phyloP scores from a whole-genome alignment of 2,797 vertebrate genomes.

The Tokudaia tokunoshimensis region DNA sequence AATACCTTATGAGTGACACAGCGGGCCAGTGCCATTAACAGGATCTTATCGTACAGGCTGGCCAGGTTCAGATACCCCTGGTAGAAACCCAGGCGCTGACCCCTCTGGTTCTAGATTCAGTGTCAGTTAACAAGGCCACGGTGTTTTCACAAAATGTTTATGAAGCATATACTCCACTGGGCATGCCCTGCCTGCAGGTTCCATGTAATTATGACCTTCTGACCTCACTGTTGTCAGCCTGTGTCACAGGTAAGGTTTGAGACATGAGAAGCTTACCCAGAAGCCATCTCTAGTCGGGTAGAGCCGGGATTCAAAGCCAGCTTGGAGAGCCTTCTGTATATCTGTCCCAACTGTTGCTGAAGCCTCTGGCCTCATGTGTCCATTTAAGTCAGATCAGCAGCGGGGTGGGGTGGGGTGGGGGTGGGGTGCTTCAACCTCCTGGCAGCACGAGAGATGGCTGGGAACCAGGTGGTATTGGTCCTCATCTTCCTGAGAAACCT shows the following conservation, averaged over 20 bases:
- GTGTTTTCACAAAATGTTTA: no score
- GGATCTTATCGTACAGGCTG: neutral
- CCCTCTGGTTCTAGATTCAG: accelerated
- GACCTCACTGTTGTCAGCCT: accelerated
- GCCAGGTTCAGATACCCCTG: accelerated
- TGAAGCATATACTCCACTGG: accelerated
- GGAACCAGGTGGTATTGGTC: neutral
- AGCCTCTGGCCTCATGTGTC: accelerated
- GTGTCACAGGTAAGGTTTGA: accelerated
- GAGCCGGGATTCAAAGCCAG: neutral
- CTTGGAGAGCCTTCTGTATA: accelerated
- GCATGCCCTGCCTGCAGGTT: accelerated
- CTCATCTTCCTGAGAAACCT: neutral
- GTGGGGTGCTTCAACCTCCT: no score
- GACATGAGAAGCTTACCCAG: accelerated
- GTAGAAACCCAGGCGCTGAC: accelerated
- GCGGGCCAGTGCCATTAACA: accelerated
- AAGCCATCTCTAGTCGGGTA: accelerated
- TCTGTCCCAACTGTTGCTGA: accelerated
- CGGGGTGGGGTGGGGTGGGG: accelerated
- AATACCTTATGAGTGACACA: accelerated
- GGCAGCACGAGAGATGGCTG: neutral
- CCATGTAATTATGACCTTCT: accelerated
- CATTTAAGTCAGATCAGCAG: accelerated
- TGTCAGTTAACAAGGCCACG: accelerated